These are phyloP conservation scores for Acanthosoma haemorrhoidale DNA, from an alignment of 2,888 invertebrate genomes.

Conservation along the genomic window DNA sequence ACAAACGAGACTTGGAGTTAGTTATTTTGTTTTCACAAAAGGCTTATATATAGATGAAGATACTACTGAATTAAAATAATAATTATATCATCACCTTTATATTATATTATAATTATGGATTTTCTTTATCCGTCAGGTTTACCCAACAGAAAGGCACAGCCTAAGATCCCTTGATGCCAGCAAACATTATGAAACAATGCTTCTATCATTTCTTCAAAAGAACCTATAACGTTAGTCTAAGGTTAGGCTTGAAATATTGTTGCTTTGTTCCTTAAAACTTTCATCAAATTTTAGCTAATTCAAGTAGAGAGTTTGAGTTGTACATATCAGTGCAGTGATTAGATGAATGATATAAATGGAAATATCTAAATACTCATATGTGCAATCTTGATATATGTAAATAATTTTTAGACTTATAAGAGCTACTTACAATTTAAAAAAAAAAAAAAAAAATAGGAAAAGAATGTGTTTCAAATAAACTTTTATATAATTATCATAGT, in stretches of 20 bases:
- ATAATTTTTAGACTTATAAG: not conserved
- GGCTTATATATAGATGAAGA: too few species aligned
- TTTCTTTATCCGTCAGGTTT: slow-evolving; percentile 66
- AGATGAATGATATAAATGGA: not conserved
- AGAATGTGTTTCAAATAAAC: not conserved
- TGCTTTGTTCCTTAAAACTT: not conserved
- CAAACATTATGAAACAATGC: slow-evolving; percentile 92
- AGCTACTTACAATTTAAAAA: not conserved
- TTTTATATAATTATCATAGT: not conserved
- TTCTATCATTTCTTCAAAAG: slow-evolving; percentile 86
- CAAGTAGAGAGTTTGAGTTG: not conserved
- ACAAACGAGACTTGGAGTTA: too few species aligned
- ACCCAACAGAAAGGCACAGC: slow-evolving; percentile 95
- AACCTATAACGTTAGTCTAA: slow-evolving; percentile 52
- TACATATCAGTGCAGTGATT: not conserved
- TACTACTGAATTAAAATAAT: not conserved
- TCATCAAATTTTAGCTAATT: not conserved
- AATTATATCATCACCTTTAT: not conserved
- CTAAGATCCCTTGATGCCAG: slow-evolving; percentile 87
- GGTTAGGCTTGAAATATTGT: not conserved
- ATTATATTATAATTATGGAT: not conserved
- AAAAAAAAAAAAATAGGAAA: not conserved
- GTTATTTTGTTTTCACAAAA: too few species aligned
- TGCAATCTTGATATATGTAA: not conserved
- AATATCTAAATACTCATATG: slow-evolving; percentile 3